A percentile compares a stretch with the other conserved stretches of the same genome.
phyloP scores from a whole-genome alignment of 2,797 vertebrate genomes.

The Strix occidentalis region DNA sequence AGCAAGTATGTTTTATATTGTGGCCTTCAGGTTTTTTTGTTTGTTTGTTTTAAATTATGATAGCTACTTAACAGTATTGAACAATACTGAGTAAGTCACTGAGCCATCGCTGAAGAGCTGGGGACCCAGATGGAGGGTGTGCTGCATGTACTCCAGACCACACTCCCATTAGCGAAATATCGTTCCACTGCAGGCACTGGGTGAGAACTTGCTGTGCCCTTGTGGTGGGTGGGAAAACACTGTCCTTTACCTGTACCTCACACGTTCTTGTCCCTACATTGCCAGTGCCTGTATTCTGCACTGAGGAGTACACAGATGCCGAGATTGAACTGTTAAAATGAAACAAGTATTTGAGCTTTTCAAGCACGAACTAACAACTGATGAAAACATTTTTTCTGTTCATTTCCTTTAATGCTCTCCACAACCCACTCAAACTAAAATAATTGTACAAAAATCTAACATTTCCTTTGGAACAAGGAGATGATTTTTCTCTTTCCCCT shows the following conservation, averaged over 20 bases:
- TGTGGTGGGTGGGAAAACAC: not conserved
- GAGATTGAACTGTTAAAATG: slow-evolving; percentile 2
- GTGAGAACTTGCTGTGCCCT: not conserved
- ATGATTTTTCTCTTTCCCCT: slow-evolving; percentile 25
- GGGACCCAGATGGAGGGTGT: rapidly evolving
- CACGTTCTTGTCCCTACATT: not conserved
- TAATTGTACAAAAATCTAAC: slow-evolving; percentile 24
- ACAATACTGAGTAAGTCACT: not conserved
- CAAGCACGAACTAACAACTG: slow-evolving; percentile 16
- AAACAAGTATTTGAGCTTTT: slow-evolving; percentile 37
- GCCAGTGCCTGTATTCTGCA: not conserved
- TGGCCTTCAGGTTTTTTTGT: not conserved
- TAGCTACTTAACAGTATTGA: not conserved
- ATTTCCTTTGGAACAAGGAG: slow-evolving; percentile 18
- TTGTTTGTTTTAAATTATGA: not conserved
- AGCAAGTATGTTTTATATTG: not conserved
- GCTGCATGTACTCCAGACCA: not conserved
- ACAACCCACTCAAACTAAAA: slow-evolving; percentile 44
- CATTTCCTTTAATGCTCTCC: slow-evolving; percentile 28
- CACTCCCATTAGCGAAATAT: not conserved
- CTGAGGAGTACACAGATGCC: not conserved
- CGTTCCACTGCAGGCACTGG: not conserved
- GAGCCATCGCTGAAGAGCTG: rapidly evolving
- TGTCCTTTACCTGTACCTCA: not conserved
- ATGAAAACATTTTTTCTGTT: slow-evolving; percentile 41